Percentiles rank a stretch among this genome's conserved stretches.
phyloP scores from a whole-genome alignment of 92 coral and sea anemone species.

The Palythoa caribaeorum region DNA sequence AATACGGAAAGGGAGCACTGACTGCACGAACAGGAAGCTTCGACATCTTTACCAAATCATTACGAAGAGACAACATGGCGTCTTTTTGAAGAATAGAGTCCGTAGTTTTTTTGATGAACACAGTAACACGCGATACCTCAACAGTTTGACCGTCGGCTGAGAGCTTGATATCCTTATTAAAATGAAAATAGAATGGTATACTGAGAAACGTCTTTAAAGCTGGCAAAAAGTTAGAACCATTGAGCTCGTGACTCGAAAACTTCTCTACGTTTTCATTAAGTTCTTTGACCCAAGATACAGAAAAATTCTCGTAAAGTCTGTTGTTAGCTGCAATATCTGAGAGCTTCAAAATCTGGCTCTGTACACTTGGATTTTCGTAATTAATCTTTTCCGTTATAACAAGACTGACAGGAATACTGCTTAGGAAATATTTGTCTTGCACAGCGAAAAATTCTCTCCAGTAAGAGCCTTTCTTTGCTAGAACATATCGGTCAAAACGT shows the following conservation, averaged over 20 bases:
- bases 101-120: slow-evolving; percentile 55
- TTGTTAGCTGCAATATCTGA: slow-evolving; percentile 66
- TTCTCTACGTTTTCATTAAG: slow-evolving; percentile 41
- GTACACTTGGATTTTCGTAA: slow-evolving; percentile 56
- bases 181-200: slow-evolving; percentile 11
- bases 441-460: slow-evolving; percentile 64
- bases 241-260: background rate
- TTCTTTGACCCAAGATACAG: slow-evolving; percentile 78
- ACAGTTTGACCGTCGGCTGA: slow-evolving; percentile 60
- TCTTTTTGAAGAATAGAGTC: slow-evolving; percentile 62
- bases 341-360: slow-evolving; percentile 63
- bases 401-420: slow-evolving; percentile 67
- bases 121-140: slow-evolving; percentile 74
- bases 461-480: slow-evolving; percentile 87
- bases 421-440: slow-evolving; percentile 71
- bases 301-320: slow-evolving; percentile 57
- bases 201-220: slow-evolving; percentile 55
- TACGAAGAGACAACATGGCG: slow-evolving; percentile 75
- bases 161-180: background rate
- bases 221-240: slow-evolving; percentile 46
- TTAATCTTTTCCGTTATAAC: slow-evolving; percentile 51
- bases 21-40: slow-evolving; percentile 54
- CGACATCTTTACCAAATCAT: slow-evolving; percentile 61
- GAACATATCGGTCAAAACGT: slow-evolving; percentile 59
- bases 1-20: slow-evolving; percentile 56